These are phyloP conservation scores for Apamea monoglypha DNA, from an alignment of 2,888 invertebrate species.

Conservation along the genomic window DNA sequence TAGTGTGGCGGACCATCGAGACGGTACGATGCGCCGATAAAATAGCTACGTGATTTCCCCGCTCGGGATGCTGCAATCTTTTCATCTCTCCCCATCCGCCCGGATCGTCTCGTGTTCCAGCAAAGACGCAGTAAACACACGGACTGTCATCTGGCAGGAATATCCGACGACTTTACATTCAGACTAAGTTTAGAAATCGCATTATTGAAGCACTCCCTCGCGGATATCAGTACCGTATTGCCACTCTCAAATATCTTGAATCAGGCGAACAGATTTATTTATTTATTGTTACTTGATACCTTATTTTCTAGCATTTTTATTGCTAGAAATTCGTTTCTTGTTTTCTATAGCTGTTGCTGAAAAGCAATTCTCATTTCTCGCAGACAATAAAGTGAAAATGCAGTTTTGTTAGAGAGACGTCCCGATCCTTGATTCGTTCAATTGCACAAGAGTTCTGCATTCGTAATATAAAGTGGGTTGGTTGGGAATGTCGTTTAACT, in stretches of 20 bases:
- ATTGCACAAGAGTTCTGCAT: slow-evolving; percentile 74
- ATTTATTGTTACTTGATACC: slow-evolving; percentile 64
- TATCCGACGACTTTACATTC: slow-evolving; percentile 83
- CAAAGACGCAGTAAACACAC: slow-evolving; percentile 81
- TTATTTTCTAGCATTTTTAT: slow-evolving; percentile 58
- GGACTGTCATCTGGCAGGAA: slow-evolving; percentile 83
- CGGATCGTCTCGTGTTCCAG: slow-evolving; percentile 71
- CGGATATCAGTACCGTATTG: slow-evolving; percentile 73
- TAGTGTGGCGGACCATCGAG: slow-evolving; percentile 73
- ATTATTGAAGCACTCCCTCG: slow-evolving; percentile 81
- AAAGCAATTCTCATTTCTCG: slow-evolving; percentile 56
- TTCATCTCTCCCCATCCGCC: slow-evolving; percentile 77
- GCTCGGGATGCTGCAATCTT: slow-evolving; percentile 84
- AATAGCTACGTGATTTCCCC: slow-evolving; percentile 86
- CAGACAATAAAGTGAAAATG: slow-evolving; percentile 69
- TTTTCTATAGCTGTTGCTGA: slow-evolving; percentile 49
- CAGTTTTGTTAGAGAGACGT: slow-evolving; percentile 68
- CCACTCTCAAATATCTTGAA: slow-evolving; percentile 66
- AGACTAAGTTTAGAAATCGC: slow-evolving; percentile 82
- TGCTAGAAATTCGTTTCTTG: slow-evolving; percentile 52
- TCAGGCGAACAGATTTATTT: slow-evolving; percentile 70
- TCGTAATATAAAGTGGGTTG: slow-evolving; percentile 73
- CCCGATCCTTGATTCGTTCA: slow-evolving; percentile 69
- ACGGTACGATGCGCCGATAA: slow-evolving; percentile 81
- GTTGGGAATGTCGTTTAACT: slow-evolving; percentile 73